Evolutionary conservation across 2,797 vertebrate genomes (phyloP).

Genomic region (Anolis apletophallus): DNA sequence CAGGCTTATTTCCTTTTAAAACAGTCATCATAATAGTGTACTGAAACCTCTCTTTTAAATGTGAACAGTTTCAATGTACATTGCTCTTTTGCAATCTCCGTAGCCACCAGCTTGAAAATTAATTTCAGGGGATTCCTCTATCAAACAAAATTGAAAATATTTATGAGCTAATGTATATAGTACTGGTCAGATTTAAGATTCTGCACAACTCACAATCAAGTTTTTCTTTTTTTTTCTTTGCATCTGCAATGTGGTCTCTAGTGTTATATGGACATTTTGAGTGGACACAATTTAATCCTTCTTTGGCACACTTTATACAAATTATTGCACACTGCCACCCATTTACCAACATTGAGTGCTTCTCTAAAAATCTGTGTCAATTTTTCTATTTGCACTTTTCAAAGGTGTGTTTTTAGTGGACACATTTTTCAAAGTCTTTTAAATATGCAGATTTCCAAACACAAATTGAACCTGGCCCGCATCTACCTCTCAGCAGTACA

Average conservation of each 20-base stretch:
- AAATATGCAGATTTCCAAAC: not conserved
- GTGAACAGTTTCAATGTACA: not conserved
- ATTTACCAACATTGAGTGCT: not conserved
- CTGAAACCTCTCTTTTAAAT: not conserved
- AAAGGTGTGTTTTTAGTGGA: not conserved
- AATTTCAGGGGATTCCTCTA: not conserved
- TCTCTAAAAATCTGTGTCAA: not conserved
- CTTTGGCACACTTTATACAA: not conserved
- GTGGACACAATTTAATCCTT: not conserved
- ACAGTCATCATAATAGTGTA: not conserved
- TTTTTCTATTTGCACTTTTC: not conserved
- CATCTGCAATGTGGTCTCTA: not conserved
- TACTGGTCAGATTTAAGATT: not conserved
- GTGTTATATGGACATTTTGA: not conserved
- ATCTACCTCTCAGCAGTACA: not conserved
- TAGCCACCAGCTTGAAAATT: not conserved
- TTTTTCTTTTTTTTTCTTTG: not conserved
- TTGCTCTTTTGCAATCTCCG: not conserved
- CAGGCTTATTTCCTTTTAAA: no score
- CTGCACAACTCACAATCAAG: not conserved
- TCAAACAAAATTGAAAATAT: not conserved
- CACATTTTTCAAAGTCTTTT: not conserved
- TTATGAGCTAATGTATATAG: rapidly evolving
- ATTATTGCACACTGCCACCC: not conserved
- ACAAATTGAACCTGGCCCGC: not conserved